These are phyloP conservation scores for Strigamia maritima DNA, from an alignment of 2,888 invertebrate species.

Conservation along the genomic window DNA sequence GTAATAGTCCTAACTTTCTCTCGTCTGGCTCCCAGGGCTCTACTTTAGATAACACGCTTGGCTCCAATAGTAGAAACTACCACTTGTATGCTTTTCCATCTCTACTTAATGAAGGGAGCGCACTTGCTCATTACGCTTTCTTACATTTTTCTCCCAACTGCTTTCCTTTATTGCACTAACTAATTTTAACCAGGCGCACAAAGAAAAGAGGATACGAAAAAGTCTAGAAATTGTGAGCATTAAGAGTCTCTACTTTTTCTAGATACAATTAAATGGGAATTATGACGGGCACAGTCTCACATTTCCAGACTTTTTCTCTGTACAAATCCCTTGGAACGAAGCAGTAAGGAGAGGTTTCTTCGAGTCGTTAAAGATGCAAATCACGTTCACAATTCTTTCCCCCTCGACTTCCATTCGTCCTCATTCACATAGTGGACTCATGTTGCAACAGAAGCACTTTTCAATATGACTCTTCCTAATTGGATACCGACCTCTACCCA, in stretches of 20 bases:
- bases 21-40: background rate
- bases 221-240: background rate
- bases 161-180: background rate
- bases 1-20: conserved; percentile 6
- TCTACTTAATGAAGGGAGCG: conserved; percentile 16
- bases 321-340: background rate
- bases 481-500: background rate
- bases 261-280: conserved; percentile 5
- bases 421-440: background rate
- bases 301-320: background rate
- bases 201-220: background rate
- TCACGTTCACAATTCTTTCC: conserved; percentile 10
- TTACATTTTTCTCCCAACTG: background rate
- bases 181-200: background rate
- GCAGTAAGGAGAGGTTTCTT: background rate
- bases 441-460: conserved; percentile 9
- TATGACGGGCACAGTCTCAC: background rate
- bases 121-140: conserved; percentile 16
- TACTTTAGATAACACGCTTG: conserved; percentile 21
- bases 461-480: conserved; percentile 14
- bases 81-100: conserved; percentile 11
- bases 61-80: conserved; percentile 9
- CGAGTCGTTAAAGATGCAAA: conserved; percentile 12
- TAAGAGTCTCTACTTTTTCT: background rate
- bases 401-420: background rate